Evolutionary conservation across 2,888 invertebrate genomes (phyloP), one percentile per base, ranked within the genome.

Genomic region (Ramazzottius varieornatus): DNA sequence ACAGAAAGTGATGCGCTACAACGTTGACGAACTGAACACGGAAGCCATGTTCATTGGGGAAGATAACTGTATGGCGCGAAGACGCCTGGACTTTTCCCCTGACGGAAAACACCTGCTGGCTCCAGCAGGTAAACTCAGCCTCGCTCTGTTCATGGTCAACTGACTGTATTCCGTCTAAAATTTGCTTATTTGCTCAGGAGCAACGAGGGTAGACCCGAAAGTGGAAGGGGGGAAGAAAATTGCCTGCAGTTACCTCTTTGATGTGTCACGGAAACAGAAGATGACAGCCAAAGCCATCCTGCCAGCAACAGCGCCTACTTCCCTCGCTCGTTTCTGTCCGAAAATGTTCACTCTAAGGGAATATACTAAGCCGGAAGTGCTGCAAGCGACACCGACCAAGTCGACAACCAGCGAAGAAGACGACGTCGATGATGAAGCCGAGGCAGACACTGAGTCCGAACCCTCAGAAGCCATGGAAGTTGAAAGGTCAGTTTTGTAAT

Each of bases 51-150:
- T 40, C 40, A 40, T 40, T 8, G 40, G 40, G 40, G 40, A 40
- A 8, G 40, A 40, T 20, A 40, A 40, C 40, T 40, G 40, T 40
- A 40, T 40, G 40, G 40, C 40, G 8, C 40, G 40, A 40, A 40
- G 40, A 40, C 40, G 40, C 20, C 40, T 40, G 33, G 82, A 84
- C 63, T 98, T 91, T 73, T 86, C 89, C 32, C 90, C 92, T 0
- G 92, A 93, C 75, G 98, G 96, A 0, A 80, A 85, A 72, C 76
- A 96, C 64, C 76, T 98, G 32, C 82, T 94, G n/a, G 86, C 86
- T 0, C 96, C 98, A 0, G 85, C 90, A 0, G 64, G 54, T 40
- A 40, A 13, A 20, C 20, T 40, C 40, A 8, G 40, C 20, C 20
- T 40, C 40, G 8, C 20, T 20, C 40, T 40, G 20, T 20, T 40